Evolutionary conservation across 2,113 vertebrate species (phyloP).

Genomic region (Andinoacara biseriatus): DNA sequence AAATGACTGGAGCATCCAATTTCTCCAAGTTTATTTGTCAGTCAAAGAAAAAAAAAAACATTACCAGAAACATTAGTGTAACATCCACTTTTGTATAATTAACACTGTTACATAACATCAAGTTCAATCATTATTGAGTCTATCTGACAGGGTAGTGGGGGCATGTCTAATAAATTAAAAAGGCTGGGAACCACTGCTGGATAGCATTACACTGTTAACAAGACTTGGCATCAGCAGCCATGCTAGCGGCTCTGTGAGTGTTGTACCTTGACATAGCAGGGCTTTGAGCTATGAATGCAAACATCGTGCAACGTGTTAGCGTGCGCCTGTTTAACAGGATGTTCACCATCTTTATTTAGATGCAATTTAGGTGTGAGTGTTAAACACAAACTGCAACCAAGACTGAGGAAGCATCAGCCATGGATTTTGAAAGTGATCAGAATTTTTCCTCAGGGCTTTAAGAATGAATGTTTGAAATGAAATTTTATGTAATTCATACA

Average conservation of each 20-base stretch:
- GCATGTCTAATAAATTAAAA: neutral
- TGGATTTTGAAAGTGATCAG: neutral
- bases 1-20: neutral
- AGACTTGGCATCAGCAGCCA: constrained; percentile 3
- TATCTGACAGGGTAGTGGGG: neutral
- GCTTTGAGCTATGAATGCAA: neutral
- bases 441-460: neutral
- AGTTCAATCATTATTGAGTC: neutral
- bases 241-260: neutral
- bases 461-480: neutral
- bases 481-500: neutral
- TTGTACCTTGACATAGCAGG: neutral
- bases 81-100: constrained; percentile 12
- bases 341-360: neutral
- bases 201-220: constrained; percentile 8
- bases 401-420: neutral
- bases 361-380: neutral
- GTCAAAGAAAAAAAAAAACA: neutral
- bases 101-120: neutral
- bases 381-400: neutral
- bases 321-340: neutral
- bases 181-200: neutral
- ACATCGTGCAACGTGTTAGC: neutral
- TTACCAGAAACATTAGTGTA: neutral
- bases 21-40: neutral